Percentiles rank a stretch among this genome's conserved stretches.
Evolutionary conservation across 2,113 vertebrate genomes (phyloP).

Genomic region (Amphilophus citrinellus): DNA sequence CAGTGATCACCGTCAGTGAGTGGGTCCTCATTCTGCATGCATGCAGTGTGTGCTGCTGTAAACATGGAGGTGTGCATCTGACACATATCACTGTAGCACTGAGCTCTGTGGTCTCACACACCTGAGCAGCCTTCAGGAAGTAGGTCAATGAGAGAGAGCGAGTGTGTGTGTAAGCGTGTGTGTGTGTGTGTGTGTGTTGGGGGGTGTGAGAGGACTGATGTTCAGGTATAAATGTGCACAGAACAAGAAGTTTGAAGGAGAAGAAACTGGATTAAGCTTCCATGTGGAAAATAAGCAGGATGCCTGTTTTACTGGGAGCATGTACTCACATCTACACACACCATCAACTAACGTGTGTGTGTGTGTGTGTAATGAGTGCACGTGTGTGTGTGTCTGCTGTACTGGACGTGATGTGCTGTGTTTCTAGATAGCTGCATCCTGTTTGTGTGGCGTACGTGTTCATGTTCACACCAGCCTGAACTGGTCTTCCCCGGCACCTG

Average conservation of each 20-base stretch:
- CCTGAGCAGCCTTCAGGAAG: slow-evolving; percentile 62
- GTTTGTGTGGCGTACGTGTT: not conserved
- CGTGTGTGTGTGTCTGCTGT: too few relatives aligned
- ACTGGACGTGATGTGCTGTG: not conserved
- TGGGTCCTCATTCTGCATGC: not conserved
- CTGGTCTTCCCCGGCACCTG: too few relatives aligned
- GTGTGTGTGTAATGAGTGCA: not conserved
- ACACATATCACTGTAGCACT: slow-evolving; percentile 20
- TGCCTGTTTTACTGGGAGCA: slow-evolving; percentile 5
- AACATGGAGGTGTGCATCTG: slow-evolving; percentile 9
- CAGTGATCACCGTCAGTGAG: not conserved
- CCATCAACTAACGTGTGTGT: not conserved
- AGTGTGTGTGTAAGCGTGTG: too few relatives aligned
- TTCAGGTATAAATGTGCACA: not conserved
- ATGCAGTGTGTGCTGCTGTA: not conserved
- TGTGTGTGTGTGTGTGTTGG: too few relatives aligned
- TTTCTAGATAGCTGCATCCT: slow-evolving; percentile 8
- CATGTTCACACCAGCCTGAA: too few relatives aligned
- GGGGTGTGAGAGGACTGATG: too few relatives aligned
- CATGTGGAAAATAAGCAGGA: slow-evolving; percentile 7
- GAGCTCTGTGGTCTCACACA: slow-evolving; percentile 66
- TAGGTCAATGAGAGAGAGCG: slow-evolving; percentile 64
- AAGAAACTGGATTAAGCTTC: slow-evolving; percentile 47
- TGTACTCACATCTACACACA: slow-evolving; percentile 18
- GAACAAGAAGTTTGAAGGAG: not conserved